phyloP scores from a whole-genome alignment of 2,888 invertebrate genomes.

The Polia nebulosa region DNA sequence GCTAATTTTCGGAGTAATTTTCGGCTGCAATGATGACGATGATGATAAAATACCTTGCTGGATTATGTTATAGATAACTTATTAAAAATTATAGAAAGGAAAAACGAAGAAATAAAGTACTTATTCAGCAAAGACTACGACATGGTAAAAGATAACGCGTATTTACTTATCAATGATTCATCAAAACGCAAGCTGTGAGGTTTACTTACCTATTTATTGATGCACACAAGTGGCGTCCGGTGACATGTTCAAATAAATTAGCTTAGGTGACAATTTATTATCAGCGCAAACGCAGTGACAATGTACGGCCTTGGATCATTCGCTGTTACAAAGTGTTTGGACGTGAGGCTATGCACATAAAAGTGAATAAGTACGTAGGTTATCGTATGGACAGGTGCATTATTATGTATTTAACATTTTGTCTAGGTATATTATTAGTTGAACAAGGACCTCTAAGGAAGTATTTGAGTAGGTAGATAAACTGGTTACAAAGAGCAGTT shows the following conservation, averaged over 20 bases:
- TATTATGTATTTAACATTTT: neutral
- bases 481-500: no score
- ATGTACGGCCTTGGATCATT: slow-evolving; percentile 37
- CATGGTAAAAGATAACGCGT: neutral
- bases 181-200: neutral
- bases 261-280: neutral
- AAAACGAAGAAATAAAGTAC: no score
- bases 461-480: no score
- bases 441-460: no score
- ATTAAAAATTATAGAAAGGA: no score
- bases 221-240: neutral
- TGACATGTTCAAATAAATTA: slow-evolving; percentile 33
- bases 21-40: no score
- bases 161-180: neutral
- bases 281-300: slow-evolving; percentile 32
- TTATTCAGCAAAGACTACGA: no score
- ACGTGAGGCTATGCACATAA: slow-evolving; percentile 41
- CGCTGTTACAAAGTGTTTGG: slow-evolving; percentile 9
- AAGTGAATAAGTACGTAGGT: slow-evolving; percentile 2
- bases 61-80: no score
- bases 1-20: no score
- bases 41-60: no score
- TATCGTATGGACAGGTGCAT: neutral
- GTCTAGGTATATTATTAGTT: no score
- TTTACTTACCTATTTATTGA: neutral